Evolutionary conservation across 2,888 invertebrate genomes (phyloP), one percentile per base, ranked within the genome.

Genomic region (Petrolisthes cinctipes): DNA sequence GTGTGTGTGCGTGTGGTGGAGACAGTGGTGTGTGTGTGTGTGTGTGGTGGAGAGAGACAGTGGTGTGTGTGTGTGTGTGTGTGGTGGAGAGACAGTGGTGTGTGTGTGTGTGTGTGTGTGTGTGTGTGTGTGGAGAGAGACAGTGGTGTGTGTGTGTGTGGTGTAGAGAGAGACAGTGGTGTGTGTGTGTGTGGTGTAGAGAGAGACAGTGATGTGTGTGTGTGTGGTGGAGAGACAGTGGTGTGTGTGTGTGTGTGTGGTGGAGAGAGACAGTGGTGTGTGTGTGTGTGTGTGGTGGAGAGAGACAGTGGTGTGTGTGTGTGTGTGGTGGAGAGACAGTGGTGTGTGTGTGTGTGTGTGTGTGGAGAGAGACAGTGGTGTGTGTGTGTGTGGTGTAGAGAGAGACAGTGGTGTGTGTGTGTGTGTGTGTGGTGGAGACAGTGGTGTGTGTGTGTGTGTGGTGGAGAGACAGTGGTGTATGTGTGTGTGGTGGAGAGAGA

Each of bases 361-460:
- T n/a, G n/a, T n/a, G n/a, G 68, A 82, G 68, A 82, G 68, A 68
- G 68, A 82, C 66, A 82, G 68, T n/a, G n/a, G n/a, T n/a, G n/a
- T n/a, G n/a, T n/a, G n/a, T n/a, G n/a, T n/a, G n/a, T n/a, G n/a
- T n/a, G n/a, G n/a, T n/a, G 20, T 56, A 81, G 81, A 81, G 61
- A 81, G 80, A 80, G 56, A 80, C 9, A 81, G 56, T 51, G 14
- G n/a, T 20, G 14, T n/a, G 61, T n/a, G 51, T 20, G 54, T n/a
- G 54, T n/a, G n/a, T n/a, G n/a, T n/a, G n/a, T n/a, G n/a, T n/a
- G n/a, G n/a, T n/a, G n/a, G n/a, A n/a, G n/a, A n/a, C n/a, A n/a
- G n/a, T n/a, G n/a, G n/a, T n/a, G n/a, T n/a, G n/a, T n/a, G n/a
- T n/a, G n/a, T n/a, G n/a, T n/a, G n/a, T n/a, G n/a, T n/a, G n/a